Conservation (phyloP, 2,888 invertebrate species). For the Noctuana brunneofusca region DNA sequence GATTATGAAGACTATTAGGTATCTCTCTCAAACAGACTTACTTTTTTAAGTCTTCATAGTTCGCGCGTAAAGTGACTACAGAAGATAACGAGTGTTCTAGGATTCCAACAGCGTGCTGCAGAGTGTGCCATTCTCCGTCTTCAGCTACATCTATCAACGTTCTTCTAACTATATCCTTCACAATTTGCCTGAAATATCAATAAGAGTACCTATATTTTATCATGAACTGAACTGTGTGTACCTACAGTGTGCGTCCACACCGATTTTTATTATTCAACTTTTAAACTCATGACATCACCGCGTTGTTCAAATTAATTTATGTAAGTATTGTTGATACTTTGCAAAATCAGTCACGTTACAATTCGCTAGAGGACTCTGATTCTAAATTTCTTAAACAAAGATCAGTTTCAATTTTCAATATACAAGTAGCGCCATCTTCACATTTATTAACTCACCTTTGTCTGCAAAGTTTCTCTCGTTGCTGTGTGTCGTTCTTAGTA, state of each 20-base stretch:
- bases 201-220: background rate
- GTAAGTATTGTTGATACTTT: too few species aligned
- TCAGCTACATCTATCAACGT: slow-evolving; percentile 61
- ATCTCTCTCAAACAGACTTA: slow-evolving; percentile 39
- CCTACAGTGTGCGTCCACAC: too few species aligned
- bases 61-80: slow-evolving; percentile 43
- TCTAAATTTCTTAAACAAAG: too few species aligned
- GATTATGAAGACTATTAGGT: background rate
- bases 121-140: slow-evolving; percentile 50
- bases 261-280: too few species aligned
- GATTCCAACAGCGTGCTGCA: slow-evolving; percentile 49
- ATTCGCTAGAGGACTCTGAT: too few species aligned
- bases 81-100: slow-evolving; percentile 49
- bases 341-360: too few species aligned
- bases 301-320: too few species aligned
- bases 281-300: too few species aligned
- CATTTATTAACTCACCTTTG: slow-evolving; percentile 58
- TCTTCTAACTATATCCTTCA: slow-evolving; percentile 56
- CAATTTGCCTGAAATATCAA: slow-evolving; percentile 50
- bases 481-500: slow-evolving; percentile 50
- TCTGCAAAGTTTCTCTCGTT: slow-evolving; percentile 55
- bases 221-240: too few species aligned
- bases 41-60: slow-evolving; percentile 52
- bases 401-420: background rate
- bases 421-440: slow-evolving; percentile 54